Evolutionary conservation across 2,888 invertebrate species (phyloP).

Genomic region (Pyrocoelia pectoralis): DNA sequence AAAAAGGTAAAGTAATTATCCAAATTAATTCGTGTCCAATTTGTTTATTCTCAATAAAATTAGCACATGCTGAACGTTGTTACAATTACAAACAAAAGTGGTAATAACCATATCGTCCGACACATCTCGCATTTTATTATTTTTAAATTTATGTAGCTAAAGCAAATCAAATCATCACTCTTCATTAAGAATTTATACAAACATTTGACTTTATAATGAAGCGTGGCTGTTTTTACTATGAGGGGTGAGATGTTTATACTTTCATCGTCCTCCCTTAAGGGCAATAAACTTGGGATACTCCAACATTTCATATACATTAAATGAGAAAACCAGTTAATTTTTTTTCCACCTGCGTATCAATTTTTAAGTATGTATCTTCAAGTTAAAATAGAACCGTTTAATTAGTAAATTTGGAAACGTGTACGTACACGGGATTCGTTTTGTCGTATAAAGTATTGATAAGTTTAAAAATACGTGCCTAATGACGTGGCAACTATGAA

Average conservation of each 20-base stretch:
- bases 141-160: constrained; percentile 46
- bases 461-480: not conserved
- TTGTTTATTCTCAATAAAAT: too few species aligned
- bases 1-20: too few species aligned
- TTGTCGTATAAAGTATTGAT: not conserved
- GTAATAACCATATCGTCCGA: constrained; percentile 15
- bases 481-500: not conserved
- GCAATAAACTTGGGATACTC: constrained; percentile 31
- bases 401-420: too few species aligned
- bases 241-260: constrained; percentile 47
- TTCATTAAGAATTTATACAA: constrained; percentile 61
- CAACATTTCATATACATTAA: constrained; percentile 19
- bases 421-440: too few species aligned
- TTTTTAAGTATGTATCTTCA: not conserved
- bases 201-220: constrained; percentile 60
- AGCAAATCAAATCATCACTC: constrained; percentile 58
- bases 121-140: constrained; percentile 32
- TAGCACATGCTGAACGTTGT: too few species aligned
- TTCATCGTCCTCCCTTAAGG: constrained; percentile 28
- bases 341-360: constrained; percentile 7
- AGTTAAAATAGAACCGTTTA: not conserved
- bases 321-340: constrained; percentile 16
- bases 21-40: too few species aligned
- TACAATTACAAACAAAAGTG: too few species aligned
- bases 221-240: constrained; percentile 50